phyloP scores from a whole-genome alignment of 2,888 invertebrate species.

The Eupithecia dodoneata region DNA sequence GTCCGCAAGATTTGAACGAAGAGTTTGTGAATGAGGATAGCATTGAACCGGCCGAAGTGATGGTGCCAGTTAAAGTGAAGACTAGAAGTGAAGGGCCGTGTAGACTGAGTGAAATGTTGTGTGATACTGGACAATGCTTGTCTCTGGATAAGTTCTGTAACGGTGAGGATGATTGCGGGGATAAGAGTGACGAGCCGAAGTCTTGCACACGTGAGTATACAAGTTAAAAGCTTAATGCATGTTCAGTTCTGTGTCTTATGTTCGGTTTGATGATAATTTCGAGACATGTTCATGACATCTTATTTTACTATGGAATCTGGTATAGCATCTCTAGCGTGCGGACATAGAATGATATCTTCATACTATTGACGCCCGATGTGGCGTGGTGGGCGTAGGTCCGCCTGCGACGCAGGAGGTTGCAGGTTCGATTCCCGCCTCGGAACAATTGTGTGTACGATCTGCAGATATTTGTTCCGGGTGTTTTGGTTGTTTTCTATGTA shows the following conservation, averaged over 20 bases:
- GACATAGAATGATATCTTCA: neutral
- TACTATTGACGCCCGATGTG: too few relatives aligned
- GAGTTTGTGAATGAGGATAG: conserved; percentile 75
- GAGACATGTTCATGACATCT: neutral
- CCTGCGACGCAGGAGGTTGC: too few relatives aligned
- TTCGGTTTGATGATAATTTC: neutral
- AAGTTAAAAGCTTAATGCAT: neutral
- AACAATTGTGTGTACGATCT: too few relatives aligned
- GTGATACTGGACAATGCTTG: conserved; percentile 88
- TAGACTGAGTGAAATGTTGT: conserved; percentile 85
- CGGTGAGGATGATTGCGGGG: conserved; percentile 90
- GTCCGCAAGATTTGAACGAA: conserved; percentile 76
- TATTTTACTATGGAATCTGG: neutral
- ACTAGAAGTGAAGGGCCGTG: conserved; percentile 73
- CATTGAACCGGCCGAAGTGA: conserved; percentile 63
- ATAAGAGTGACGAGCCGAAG: conserved; percentile 90
- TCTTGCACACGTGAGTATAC: conserved; percentile 90
- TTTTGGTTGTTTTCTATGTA: too few relatives aligned
- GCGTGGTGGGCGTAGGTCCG: too few relatives aligned
- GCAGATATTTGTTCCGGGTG: too few relatives aligned
- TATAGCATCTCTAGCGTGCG: neutral
- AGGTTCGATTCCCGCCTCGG: too few relatives aligned
- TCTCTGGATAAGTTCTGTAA: conserved; percentile 90
- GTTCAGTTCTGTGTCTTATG: neutral
- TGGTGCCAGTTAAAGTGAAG: conserved; percentile 66